These are phyloP conservation scores for Triplophysa bombifrons DNA, from an alignment of 2,797 vertebrate species.

Conservation along the genomic window DNA sequence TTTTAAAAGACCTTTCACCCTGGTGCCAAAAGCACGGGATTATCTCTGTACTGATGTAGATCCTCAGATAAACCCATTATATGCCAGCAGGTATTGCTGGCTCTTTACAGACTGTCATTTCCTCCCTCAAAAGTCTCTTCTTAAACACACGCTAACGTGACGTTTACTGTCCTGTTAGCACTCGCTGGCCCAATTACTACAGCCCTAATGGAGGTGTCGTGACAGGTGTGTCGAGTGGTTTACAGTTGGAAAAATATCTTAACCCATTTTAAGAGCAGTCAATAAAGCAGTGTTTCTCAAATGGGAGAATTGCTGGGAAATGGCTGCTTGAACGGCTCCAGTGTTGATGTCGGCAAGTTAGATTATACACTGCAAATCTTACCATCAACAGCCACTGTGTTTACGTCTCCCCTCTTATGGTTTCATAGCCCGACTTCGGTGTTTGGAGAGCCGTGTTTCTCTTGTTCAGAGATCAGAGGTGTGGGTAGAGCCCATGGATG, in stretches of 20 bases:
- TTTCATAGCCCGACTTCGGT: conserved; percentile 14
- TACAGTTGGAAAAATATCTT: conserved; percentile 44
- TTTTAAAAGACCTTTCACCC: conserved; percentile 14
- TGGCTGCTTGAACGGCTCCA: conserved; percentile 28
- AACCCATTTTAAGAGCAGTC: conserved; percentile 8
- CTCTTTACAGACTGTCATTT: conserved; percentile 64
- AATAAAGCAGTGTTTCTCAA: conserved; percentile 11
- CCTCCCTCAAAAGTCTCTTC: conserved; percentile 60
- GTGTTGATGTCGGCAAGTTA: conserved; percentile 12
- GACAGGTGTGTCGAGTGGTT: conserved; percentile 49
- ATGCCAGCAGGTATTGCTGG: conserved; percentile 61
- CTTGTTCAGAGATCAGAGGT: conserved; percentile 6
- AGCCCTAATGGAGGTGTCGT: conserved; percentile 30
- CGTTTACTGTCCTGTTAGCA: conserved; percentile 65
- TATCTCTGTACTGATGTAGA: conserved; percentile 19
- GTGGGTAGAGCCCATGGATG: conserved; percentile 25
- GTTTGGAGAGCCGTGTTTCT: background rate
- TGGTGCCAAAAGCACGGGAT: conserved; percentile 23
- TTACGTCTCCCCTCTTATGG: conserved; percentile 11
- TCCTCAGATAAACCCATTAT: conserved; percentile 63
- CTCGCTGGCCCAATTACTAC: conserved; percentile 37
- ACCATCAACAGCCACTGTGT: conserved; percentile 35
- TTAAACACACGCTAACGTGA: conserved; percentile 63
- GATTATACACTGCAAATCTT: conserved; percentile 33
- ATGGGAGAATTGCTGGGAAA: conserved; percentile 39